Conservation (phyloP, 2,888 invertebrate genomes). For the Agonopterix arenella region DNA sequence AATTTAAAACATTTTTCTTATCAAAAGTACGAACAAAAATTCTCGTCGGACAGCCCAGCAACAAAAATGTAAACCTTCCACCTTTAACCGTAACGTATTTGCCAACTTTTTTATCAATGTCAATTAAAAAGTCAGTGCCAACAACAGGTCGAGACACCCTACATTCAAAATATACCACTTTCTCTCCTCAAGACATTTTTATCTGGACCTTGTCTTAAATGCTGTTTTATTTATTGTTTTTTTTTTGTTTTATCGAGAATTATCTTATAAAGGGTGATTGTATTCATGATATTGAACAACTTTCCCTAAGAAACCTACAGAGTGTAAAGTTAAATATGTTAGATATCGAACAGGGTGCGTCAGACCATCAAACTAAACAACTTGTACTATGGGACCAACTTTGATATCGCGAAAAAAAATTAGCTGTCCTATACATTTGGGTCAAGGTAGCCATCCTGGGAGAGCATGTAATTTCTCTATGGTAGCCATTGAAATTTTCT, state of each 20-base stretch:
- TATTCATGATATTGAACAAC: no score
- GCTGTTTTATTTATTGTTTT: not conserved
- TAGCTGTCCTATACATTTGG: no score
- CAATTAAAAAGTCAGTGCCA: slow-evolving; percentile 46
- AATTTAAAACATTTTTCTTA: no score
- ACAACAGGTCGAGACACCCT: slow-evolving; percentile 29
- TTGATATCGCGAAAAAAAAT: no score
- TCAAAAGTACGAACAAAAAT: not conserved
- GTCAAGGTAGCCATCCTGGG: no score
- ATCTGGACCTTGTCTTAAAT: not conserved
- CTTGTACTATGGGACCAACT: no score
- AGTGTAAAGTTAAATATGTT: no score
- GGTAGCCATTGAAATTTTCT: no score
- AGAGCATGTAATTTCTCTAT: no score
- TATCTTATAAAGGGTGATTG: not conserved
- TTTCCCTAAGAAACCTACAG: no score
- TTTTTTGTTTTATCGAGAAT: not conserved
- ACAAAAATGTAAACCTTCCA: slow-evolving; percentile 18
- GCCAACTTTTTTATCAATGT: slow-evolving; percentile 40
- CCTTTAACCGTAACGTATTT: slow-evolving; percentile 24
- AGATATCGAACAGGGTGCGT: no score
- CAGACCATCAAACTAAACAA: no score
- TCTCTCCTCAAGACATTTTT: slow-evolving; percentile 24
- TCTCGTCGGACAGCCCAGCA: not conserved
- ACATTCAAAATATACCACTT: slow-evolving; percentile 30